Evolutionary conservation across 2,113 vertebrate species (phyloP).

Genomic region (Eira barbara): DNA sequence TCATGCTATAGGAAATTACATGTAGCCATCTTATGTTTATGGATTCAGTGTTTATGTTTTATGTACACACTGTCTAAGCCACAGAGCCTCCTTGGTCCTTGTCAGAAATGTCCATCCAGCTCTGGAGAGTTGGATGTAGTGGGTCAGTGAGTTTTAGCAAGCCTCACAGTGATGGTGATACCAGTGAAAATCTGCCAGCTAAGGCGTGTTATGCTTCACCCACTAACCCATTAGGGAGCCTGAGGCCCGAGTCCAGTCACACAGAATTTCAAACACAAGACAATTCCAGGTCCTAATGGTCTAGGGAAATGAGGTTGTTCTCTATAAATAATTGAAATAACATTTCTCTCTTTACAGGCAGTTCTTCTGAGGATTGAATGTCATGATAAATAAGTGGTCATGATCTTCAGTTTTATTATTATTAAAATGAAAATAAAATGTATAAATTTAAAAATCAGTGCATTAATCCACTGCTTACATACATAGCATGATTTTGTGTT

Average conservation of each 20-base stretch:
- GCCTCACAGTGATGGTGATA: not conserved
- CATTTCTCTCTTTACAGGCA: not conserved
- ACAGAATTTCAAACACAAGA: not conserved
- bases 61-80: not conserved
- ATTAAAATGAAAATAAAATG: conserved; percentile 1
- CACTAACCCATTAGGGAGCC: not conserved
- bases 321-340: not conserved
- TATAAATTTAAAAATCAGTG: not conserved
- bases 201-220: not conserved
- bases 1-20: not conserved
- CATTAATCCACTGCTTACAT: not conserved
- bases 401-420: not conserved
- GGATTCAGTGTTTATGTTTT: not conserved
- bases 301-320: not conserved
- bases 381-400: not conserved
- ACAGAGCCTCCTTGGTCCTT: not conserved
- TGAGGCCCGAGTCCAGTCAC: not conserved
- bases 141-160: not conserved
- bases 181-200: not conserved
- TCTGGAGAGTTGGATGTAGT: too few relatives aligned
- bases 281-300: not conserved
- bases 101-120: not conserved
- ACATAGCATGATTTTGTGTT: not conserved
- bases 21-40: not conserved
- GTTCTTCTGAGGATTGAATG: not conserved